Percentiles rank a stretch among this genome's conserved stretches.
Evolutionary conservation across 2,888 invertebrate species (phyloP).

Genomic region (Macrosoma leucophasiata): DNA sequence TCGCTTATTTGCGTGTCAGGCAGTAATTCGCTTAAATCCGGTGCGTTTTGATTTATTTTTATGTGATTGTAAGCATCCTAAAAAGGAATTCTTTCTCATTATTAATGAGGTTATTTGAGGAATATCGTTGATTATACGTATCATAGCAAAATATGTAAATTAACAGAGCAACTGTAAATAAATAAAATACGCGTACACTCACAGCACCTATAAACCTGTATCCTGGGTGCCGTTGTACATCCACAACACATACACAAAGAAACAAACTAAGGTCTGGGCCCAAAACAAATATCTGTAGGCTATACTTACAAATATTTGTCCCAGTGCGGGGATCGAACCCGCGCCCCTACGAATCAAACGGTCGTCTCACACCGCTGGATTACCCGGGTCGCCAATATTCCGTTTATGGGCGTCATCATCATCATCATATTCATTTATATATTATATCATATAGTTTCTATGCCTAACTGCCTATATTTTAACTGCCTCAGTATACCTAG

Average conservation of each 20-base stretch:
- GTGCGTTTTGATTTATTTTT: constrained; percentile 34
- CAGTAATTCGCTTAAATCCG: constrained; percentile 34
- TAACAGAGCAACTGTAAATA: constrained; percentile 8
- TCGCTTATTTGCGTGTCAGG: constrained; percentile 23
- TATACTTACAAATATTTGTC: too few species aligned
- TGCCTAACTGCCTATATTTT: too few species aligned
- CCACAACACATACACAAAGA: constrained; percentile 16
- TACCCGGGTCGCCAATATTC: not conserved
- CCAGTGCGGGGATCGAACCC: too few species aligned
- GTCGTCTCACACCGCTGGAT: too few species aligned
- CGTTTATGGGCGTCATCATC: not conserved
- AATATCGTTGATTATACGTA: constrained; percentile 5
- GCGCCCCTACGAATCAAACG: too few species aligned
- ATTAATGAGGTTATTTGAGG: constrained; percentile 13
- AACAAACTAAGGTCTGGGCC: not conserved
- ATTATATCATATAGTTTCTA: too few species aligned
- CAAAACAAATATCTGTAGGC: too few species aligned
- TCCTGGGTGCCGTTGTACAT: too few species aligned
- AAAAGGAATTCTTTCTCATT: constrained; percentile 19
- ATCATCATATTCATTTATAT: too few species aligned
- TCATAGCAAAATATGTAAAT: constrained; percentile 8
- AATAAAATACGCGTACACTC: too few species aligned
- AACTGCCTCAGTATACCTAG: too few species aligned
- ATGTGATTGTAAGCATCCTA: constrained; percentile 40
- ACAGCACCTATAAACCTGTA: too few species aligned